Evolutionary conservation across 2,113 vertebrate genomes (phyloP).

Genomic region (Prochilodus magdalenae): DNA sequence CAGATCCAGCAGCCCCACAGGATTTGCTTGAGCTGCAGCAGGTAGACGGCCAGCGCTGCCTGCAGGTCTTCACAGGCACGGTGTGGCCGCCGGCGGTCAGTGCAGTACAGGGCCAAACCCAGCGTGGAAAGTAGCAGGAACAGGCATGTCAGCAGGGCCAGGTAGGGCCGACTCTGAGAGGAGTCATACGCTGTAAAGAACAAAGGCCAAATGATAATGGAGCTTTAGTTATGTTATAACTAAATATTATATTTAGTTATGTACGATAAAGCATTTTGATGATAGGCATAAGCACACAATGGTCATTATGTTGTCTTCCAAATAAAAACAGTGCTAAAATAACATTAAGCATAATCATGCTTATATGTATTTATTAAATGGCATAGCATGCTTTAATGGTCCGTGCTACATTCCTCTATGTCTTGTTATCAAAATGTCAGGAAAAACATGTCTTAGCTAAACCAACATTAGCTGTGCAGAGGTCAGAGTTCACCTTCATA

Average conservation of each 20-base stretch:
- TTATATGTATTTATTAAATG: background rate
- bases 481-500: no score
- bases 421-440: no score
- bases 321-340: no score
- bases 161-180: conserved; percentile 71
- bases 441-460: no score
- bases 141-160: conserved; percentile 79
- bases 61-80: conserved; percentile 83
- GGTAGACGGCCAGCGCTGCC: conserved; percentile 78
- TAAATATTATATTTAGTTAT: no score
- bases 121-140: conserved; percentile 83
- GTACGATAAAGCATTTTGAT: no score
- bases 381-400: background rate
- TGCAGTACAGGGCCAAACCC: conserved; percentile 82
- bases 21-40: conserved; percentile 80
- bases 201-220: background rate
- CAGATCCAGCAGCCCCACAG: conserved; percentile 86
- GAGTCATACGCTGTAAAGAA: conserved; percentile 75
- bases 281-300: no score
- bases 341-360: no score
- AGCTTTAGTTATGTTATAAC: no score
- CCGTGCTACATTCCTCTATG: background rate
- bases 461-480: no score
- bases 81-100: conserved; percentile 71
- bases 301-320: no score